Conservation (phyloP, 2,797 vertebrate species). For the Clarias laeviceps region DNA sequence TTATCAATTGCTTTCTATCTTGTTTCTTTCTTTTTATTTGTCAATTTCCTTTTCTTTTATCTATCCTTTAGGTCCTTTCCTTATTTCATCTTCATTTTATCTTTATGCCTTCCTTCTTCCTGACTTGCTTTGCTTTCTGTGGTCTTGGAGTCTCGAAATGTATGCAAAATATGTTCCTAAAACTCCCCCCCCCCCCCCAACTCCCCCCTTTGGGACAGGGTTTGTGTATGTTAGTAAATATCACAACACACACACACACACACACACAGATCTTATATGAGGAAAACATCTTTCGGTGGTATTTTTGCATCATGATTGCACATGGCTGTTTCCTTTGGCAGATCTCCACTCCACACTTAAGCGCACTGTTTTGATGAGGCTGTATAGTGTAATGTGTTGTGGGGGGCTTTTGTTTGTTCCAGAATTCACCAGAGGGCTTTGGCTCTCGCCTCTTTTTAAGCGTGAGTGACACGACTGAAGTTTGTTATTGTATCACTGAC, state of each 20-base stretch:
- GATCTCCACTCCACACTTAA: neutral
- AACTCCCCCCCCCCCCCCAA: accelerated
- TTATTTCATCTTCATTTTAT: neutral
- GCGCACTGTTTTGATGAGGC: neutral
- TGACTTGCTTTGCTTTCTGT: neutral
- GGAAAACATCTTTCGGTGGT: neutral
- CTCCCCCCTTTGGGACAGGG: neutral
- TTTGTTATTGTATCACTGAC: slow-evolving; percentile 9
- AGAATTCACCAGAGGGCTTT: neutral
- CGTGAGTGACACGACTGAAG: neutral
- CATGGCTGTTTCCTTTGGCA: neutral
- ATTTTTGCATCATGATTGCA: neutral
- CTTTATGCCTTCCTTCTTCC: no score
- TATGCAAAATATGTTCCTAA: neutral
- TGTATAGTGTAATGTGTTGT: neutral
- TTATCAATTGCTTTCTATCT: neutral
- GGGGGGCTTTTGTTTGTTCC: neutral
- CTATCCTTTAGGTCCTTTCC: neutral
- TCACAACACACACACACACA: neutral
- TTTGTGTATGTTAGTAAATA: neutral
- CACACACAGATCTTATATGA: no score
- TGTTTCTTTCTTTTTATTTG: neutral
- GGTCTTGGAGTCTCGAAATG: neutral
- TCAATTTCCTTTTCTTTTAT: neutral
- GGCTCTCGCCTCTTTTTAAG: neutral